These are phyloP conservation scores for Cliona cf. orientalis DNA, from an alignment of 37 sponge, comb jelly and placozoan species.

Conservation along the genomic window DNA sequence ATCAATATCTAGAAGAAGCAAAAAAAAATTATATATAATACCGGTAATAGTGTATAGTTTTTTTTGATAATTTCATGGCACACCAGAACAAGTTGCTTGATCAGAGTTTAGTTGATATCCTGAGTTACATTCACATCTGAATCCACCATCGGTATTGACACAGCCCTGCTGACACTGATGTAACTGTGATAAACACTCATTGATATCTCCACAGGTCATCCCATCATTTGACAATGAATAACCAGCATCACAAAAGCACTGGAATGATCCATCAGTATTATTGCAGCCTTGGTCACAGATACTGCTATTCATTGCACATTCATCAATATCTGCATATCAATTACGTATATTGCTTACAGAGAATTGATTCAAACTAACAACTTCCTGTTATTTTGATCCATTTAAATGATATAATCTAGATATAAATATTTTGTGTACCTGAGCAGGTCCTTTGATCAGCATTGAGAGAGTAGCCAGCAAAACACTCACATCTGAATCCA, in stretches of 20 bases:
- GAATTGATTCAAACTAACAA: neutral
- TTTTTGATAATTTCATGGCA: neutral
- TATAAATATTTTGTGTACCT: no score
- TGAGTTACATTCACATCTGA: constrained; percentile 13
- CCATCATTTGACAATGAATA: constrained; percentile 6
- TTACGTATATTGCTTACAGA: no score
- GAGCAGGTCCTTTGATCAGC: neutral
- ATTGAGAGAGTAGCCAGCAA: constrained; percentile 7
- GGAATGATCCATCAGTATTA: no score
- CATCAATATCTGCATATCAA: no score
- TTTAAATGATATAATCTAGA: no score
- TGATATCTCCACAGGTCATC: constrained; percentile 27
- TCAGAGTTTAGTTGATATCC: constrained; percentile 50
- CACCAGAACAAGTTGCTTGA: constrained; percentile 53
- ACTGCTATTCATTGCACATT: no score
- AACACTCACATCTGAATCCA: constrained; percentile 6
- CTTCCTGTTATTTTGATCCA: no score
- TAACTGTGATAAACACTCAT: constrained; percentile 42
- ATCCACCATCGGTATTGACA: constrained; percentile 35
- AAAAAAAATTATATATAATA: neutral
- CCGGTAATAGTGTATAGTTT: neutral
- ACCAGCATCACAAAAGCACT: no score
- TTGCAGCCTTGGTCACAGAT: neutral
- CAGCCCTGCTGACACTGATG: constrained; percentile 63
- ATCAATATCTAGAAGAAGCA: neutral